Evolutionary conservation across 1,140 invertebrate species (phyloP).

Genomic region (Xylocopa sonorina): DNA sequence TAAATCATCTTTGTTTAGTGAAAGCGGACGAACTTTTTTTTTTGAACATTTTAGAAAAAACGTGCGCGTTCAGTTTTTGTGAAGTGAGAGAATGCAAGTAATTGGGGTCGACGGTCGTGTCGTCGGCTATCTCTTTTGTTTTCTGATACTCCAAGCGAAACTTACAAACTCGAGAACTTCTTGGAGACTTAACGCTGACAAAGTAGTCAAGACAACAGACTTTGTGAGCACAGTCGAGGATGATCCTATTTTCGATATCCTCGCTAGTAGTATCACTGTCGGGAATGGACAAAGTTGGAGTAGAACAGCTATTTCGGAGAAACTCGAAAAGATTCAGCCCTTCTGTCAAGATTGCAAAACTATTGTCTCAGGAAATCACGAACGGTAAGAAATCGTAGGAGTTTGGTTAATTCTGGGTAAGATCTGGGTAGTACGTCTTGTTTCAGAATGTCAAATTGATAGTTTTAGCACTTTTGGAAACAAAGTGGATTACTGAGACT

Average conservation of each 20-base stretch:
- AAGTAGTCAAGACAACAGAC: slow-evolving; percentile 75
- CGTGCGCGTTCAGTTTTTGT: slow-evolving; percentile 23
- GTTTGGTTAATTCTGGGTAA: slow-evolving; percentile 40
- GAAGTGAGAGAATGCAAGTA: slow-evolving; percentile 49
- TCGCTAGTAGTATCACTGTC: slow-evolving; percentile 69
- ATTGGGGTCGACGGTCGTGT: slow-evolving; percentile 61
- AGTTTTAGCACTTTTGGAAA: background rate
- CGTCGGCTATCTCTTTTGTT: slow-evolving; percentile 73
- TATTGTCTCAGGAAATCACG: slow-evolving; percentile 68
- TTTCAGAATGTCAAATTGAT: slow-evolving; percentile 15
- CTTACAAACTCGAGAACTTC: slow-evolving; percentile 78
- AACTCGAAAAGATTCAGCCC: slow-evolving; percentile 72
- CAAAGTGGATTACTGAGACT: background rate
- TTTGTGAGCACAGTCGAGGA: slow-evolving; percentile 68
- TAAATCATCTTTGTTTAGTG: slow-evolving; percentile 27
- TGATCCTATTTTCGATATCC: slow-evolving; percentile 77
- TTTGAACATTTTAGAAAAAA: slow-evolving; percentile 11
- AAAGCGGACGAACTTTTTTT: slow-evolving; percentile 40
- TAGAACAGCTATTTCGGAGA: slow-evolving; percentile 72
- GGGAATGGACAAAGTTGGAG: slow-evolving; percentile 77
- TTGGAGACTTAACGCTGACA: slow-evolving; percentile 77
- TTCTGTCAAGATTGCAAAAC: slow-evolving; percentile 77
- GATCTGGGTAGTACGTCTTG: slow-evolving; percentile 3
- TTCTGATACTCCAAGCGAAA: slow-evolving; percentile 76
- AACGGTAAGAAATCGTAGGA: slow-evolving; percentile 68